phyloP scores from a whole-genome alignment of 2,113 vertebrate genomes.

The Morone saxatilis region DNA sequence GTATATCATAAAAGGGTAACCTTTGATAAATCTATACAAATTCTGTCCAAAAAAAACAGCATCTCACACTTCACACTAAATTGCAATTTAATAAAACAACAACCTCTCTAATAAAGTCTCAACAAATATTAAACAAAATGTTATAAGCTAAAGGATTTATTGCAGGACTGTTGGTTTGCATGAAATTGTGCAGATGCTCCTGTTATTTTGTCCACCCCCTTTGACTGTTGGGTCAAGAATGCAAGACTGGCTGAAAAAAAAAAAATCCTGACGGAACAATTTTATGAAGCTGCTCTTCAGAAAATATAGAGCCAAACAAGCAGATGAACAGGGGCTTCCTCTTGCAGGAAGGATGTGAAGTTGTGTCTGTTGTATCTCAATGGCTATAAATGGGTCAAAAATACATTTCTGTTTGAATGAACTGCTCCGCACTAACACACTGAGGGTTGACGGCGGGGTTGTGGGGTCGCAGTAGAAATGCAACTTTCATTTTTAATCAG shows the following conservation, averaged over 20 bases:
- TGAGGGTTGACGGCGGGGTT: background rate
- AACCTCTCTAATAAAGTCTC: background rate
- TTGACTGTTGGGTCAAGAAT: background rate
- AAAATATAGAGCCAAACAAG: constrained; percentile 10
- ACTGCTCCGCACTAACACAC: constrained; percentile 23
- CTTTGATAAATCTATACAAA: no score
- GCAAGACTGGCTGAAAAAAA: constrained; percentile 2
- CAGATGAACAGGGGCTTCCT: constrained; percentile 61
- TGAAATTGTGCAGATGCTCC: background rate
- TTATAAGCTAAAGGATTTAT: background rate
- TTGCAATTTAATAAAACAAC: background rate
- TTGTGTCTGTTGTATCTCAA: constrained; percentile 64
- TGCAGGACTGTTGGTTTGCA: background rate
- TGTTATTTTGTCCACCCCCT: background rate
- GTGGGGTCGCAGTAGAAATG: background rate
- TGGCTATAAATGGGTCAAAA: constrained; percentile 55
- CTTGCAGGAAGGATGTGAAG: constrained; percentile 79
- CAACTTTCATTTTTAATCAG: background rate
- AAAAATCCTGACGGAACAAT: constrained; percentile 30
- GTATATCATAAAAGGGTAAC: no score
- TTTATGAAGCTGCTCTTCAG: constrained; percentile 13
- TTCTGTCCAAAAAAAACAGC: no score
- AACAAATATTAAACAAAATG: background rate
- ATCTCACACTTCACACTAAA: background rate
- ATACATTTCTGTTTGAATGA: constrained; percentile 48